phyloP scores from a whole-genome alignment of 2,797 vertebrate species.

The Ptychadena robeensis region DNA sequence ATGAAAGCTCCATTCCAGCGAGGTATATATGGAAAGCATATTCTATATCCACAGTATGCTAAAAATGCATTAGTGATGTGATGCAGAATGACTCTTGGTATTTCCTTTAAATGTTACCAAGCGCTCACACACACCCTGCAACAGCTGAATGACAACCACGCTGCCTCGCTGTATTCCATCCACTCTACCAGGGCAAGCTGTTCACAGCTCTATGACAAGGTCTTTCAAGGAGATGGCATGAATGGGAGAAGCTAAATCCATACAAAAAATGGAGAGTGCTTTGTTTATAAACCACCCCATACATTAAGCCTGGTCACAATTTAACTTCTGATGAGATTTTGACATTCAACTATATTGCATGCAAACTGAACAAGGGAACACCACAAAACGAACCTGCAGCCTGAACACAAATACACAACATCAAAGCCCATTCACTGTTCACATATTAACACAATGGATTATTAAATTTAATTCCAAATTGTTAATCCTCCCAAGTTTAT shows the following conservation, averaged over 20 bases:
- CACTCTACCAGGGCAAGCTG: constrained; percentile 6
- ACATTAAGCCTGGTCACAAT: not conserved
- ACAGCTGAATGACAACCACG: constrained; percentile 30
- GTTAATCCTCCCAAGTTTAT: too few relatives aligned
- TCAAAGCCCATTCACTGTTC: too few relatives aligned
- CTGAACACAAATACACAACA: too few relatives aligned
- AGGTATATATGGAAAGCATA: not conserved
- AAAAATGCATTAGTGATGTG: not conserved
- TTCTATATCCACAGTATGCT: not conserved
- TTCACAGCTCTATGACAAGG: constrained; percentile 21
- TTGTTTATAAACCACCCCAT: not conserved
- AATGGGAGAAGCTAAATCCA: constrained; percentile 1
- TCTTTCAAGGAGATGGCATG: constrained; percentile 29
- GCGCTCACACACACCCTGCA: constrained; percentile 7
- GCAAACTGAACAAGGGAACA: too few relatives aligned
- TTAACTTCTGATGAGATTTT: not conserved
- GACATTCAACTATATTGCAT: not conserved
- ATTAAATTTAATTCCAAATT: too few relatives aligned
- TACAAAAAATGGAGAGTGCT: not conserved
- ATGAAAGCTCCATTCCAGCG: not conserved
- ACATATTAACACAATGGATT: too few relatives aligned
- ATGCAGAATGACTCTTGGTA: not conserved
- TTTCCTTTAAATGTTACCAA: constrained; percentile 2
- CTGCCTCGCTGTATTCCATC: constrained; percentile 11
- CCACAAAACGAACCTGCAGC: too few relatives aligned